Percentiles rank a stretch among this genome's conserved stretches.
phyloP scores from a whole-genome alignment of 2,888 invertebrate genomes.

The Camptogramma bilineatum region DNA sequence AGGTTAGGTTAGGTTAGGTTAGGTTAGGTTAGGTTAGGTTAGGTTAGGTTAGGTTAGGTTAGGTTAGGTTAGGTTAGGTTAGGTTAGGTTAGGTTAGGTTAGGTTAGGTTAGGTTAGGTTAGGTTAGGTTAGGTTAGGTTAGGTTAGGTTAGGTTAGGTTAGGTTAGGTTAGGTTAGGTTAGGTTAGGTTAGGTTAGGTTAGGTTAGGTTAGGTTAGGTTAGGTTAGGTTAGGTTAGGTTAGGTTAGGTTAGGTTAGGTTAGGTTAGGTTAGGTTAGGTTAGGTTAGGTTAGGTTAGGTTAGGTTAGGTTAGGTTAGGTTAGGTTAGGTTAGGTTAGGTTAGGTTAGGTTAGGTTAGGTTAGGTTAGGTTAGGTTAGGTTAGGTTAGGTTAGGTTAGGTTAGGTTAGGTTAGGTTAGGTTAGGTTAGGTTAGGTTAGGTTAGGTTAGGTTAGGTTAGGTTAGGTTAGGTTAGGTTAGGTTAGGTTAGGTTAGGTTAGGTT shows the following conservation, averaged over 20 bases:
- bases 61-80: conserved; percentile 2
- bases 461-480: too few species aligned
- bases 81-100: conserved; percentile 2
- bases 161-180: conserved; percentile 2
- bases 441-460: too few species aligned
- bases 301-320: too few species aligned
- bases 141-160: conserved; percentile 2
- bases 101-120: conserved; percentile 2
- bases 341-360: too few species aligned
- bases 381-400: too few species aligned
- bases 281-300: not conserved
- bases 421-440: too few species aligned
- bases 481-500: too few species aligned
- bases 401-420: too few species aligned
- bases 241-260: conserved; percentile 2
- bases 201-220: conserved; percentile 2
- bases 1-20: conserved; percentile 2
- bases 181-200: conserved; percentile 2
- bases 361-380: too few species aligned
- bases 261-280: not conserved
- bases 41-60: conserved; percentile 2
- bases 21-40: conserved; percentile 2
- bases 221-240: conserved; percentile 2
- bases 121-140: conserved; percentile 2
- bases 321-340: too few species aligned